Evolutionary conservation across 2,113 vertebrate species (phyloP).

Genomic region (Desmodus rotundus): DNA sequence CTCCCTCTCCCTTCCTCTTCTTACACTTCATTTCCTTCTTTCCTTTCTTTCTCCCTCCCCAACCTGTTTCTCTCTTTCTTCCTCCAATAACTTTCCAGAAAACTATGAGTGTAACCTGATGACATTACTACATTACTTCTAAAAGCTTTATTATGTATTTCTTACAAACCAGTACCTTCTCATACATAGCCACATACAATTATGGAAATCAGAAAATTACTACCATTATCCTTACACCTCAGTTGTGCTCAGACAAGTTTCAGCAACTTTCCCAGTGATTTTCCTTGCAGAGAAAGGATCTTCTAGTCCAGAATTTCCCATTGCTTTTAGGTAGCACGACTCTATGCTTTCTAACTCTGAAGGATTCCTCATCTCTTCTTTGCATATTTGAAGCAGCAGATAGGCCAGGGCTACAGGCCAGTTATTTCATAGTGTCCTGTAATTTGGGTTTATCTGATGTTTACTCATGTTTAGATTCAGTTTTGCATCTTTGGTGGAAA

Average conservation of each 20-base stretch:
- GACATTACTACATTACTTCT: background rate
- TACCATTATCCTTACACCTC: background rate
- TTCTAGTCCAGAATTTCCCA: background rate
- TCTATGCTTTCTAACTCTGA: background rate
- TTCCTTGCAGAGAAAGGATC: background rate
- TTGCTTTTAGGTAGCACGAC: background rate
- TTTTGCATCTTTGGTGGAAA: background rate
- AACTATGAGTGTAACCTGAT: background rate
- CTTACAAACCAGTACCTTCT: background rate
- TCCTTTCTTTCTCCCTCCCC: background rate
- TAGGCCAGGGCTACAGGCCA: background rate
- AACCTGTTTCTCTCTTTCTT: background rate
- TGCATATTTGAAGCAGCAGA: background rate
- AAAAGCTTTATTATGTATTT: background rate
- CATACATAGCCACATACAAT: background rate
- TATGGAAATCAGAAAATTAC: background rate
- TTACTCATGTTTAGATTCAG: background rate
- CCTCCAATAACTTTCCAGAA: background rate
- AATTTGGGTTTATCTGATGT: background rate
- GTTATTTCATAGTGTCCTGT: background rate
- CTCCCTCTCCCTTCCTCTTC: background rate
- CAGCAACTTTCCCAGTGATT: background rate
- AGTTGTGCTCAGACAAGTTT: background rate
- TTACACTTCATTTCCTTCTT: background rate
- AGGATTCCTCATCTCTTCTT: background rate